phyloP scores from a whole-genome alignment of 2,113 vertebrate genomes.

The Pyxicephalus adspersus region DNA sequence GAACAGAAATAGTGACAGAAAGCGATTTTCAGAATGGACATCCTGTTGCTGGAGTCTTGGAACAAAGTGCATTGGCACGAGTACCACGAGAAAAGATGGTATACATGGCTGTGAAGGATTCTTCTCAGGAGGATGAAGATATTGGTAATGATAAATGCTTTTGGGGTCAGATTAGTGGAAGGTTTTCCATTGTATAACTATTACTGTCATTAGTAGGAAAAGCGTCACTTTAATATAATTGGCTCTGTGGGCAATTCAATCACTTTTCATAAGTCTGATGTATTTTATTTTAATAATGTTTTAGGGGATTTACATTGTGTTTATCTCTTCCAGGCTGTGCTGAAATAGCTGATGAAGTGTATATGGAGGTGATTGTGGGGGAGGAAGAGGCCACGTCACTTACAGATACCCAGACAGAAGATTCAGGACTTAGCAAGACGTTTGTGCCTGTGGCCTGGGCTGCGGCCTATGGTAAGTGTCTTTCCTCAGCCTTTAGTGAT shows the following conservation, averaged over 20 bases:
- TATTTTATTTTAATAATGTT: too few species aligned
- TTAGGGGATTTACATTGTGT: too few species aligned
- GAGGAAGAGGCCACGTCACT: slow-evolving; percentile 78
- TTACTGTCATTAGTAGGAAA: too few species aligned
- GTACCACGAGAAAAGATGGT: slow-evolving; percentile 97
- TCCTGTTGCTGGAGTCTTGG: slow-evolving; percentile 83
- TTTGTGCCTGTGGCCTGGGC: slow-evolving; percentile 86
- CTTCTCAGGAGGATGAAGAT: slow-evolving; percentile 88
- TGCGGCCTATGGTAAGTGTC: slow-evolving; percentile 79
- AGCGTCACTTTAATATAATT: too few species aligned
- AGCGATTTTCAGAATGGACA: slow-evolving; percentile 94
- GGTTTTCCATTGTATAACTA: too few species aligned
- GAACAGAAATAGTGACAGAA: slow-evolving; percentile 95
- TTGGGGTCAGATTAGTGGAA: background rate
- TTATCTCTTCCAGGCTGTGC: slow-evolving; percentile 75
- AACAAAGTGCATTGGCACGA: slow-evolving; percentile 84
- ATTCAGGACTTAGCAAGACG: slow-evolving; percentile 80
- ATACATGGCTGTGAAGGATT: slow-evolving; percentile 98
- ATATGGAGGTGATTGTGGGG: slow-evolving; percentile 87
- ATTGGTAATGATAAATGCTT: slow-evolving; percentile 76
- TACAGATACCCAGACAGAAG: slow-evolving; percentile 78
- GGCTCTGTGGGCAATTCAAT: too few species aligned
- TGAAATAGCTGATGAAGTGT: slow-evolving; percentile 89
- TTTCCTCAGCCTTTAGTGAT: background rate
- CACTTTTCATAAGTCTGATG: too few species aligned